phyloP scores from a whole-genome alignment of 1,140 invertebrate species.

The Drosophila virilis region DNA sequence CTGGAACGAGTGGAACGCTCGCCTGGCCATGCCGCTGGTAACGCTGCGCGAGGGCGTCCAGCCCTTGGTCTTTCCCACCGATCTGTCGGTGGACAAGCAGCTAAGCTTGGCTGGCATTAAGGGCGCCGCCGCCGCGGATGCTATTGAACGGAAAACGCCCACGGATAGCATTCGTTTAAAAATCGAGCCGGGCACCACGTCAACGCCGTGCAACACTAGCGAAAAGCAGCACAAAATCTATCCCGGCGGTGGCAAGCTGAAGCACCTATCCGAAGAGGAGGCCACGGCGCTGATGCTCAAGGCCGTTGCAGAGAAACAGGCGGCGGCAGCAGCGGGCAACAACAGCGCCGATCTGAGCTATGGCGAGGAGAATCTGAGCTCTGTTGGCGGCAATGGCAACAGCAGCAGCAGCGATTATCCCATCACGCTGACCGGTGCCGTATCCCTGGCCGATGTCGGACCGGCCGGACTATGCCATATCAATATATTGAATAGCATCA shows the following conservation, averaged over 20 bases:
- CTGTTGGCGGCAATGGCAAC: constrained; percentile 34
- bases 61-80: constrained; percentile 80
- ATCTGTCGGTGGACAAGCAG: constrained; percentile 75
- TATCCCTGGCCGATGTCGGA: constrained; percentile 79
- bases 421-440: constrained; percentile 65
- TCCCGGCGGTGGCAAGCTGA: constrained; percentile 57
- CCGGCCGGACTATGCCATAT: constrained; percentile 79
- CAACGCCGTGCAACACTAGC: constrained; percentile 60
- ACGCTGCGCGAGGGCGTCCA: constrained; percentile 84
- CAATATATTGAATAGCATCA: constrained; percentile 80
- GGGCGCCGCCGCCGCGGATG: constrained; percentile 7
- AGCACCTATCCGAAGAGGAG: constrained; percentile 74
- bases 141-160: constrained; percentile 52
- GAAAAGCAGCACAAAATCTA: constrained; percentile 57
- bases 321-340: constrained; percentile 12
- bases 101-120: constrained; percentile 31
- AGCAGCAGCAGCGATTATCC: constrained; percentile 71
- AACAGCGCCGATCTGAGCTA: constrained; percentile 69
- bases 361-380: constrained; percentile 61
- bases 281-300: constrained; percentile 77
- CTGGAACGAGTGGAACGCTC: constrained; percentile 88
- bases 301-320: constrained; percentile 71
- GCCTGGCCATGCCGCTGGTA: constrained; percentile 86
- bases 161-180: constrained; percentile 45
- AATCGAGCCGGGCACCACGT: constrained; percentile 53